phyloP scores from a whole-genome alignment of 2,888 invertebrate genomes.

The Phymatocera aterrima region DNA sequence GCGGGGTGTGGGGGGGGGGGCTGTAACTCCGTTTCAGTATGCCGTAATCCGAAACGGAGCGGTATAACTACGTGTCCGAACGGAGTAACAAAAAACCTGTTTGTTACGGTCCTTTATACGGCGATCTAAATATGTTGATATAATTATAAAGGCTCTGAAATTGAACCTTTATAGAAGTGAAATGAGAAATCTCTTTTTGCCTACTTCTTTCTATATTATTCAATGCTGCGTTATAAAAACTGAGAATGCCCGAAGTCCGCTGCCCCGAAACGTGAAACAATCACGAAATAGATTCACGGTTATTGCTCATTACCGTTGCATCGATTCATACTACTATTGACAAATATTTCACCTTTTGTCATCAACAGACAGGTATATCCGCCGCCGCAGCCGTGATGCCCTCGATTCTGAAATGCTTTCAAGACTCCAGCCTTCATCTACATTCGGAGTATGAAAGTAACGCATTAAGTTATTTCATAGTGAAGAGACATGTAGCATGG shows the following conservation, averaged over 20 bases:
- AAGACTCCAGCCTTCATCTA: too few species aligned
- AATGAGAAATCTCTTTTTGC: not conserved
- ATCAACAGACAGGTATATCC: slow-evolving; percentile 9
- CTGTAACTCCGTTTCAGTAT: not conserved
- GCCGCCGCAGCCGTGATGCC: not conserved
- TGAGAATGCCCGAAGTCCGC: too few species aligned
- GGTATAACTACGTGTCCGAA: not conserved
- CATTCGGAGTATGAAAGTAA: too few species aligned
- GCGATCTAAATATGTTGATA: not conserved
- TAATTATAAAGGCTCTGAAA: slow-evolving; percentile 16
- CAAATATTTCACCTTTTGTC: slow-evolving; percentile 16
- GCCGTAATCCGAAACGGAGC: slow-evolving; percentile 6
- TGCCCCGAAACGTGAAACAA: not conserved
- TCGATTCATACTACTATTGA: too few species aligned
- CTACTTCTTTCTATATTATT: not conserved
- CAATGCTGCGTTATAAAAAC: too few species aligned
- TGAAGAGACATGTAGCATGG: too few species aligned
- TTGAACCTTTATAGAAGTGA: not conserved
- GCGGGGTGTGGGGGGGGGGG: not conserved
- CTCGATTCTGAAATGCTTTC: slow-evolving; percentile 28
- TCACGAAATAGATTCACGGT: not conserved
- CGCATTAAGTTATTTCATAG: too few species aligned
- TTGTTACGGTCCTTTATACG: slow-evolving; percentile 2
- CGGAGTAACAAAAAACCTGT: not conserved
- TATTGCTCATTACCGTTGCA: too few species aligned